phyloP scores from a whole-genome alignment of 1,140 invertebrate species.

The Caenorhabditis inopinata region DNA sequence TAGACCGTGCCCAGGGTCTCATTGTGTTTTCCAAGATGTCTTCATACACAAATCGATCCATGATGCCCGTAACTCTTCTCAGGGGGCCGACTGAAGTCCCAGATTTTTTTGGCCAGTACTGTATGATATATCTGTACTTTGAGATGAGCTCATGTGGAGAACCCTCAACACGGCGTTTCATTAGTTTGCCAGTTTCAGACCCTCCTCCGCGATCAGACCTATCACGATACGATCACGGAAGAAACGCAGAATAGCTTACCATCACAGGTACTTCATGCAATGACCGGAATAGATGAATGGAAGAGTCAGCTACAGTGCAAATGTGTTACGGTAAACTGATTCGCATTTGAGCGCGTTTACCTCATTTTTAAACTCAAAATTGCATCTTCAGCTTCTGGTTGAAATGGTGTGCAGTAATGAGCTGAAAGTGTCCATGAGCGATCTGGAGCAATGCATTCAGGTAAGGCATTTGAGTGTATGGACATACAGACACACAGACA shows the following conservation, averaged over 20 bases:
- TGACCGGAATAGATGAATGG: slow-evolving; percentile 44
- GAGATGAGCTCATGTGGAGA: too few relatives aligned
- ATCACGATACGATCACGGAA: slow-evolving; percentile 33
- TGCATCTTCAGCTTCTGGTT: slow-evolving; percentile 36
- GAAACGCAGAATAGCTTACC: slow-evolving; percentile 39
- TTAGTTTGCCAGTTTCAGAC: too few relatives aligned
- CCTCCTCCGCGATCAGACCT: slow-evolving; percentile 35
- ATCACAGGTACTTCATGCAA: slow-evolving; percentile 39
- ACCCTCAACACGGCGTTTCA: too few relatives aligned
- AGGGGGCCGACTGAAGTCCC: too few relatives aligned
- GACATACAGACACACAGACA: too few relatives aligned
- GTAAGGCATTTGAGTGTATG: not conserved
- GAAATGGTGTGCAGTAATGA: slow-evolving; percentile 43
- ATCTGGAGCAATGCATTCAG: slow-evolving; percentile 37
- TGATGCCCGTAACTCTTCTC: too few relatives aligned
- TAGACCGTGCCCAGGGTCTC: too few relatives aligned
- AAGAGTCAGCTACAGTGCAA: slow-evolving; percentile 42
- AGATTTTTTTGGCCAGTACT: too few relatives aligned
- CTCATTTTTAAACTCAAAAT: not conserved
- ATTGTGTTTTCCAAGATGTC: too few relatives aligned
- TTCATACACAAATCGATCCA: too few relatives aligned
- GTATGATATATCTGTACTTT: too few relatives aligned
- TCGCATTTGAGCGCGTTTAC: too few relatives aligned
- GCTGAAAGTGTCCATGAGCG: slow-evolving; percentile 33
- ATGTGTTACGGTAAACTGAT: slow-evolving; percentile 30